Evolutionary conservation across 1,140 invertebrate species (phyloP), one percentile per base, ranked within the genome.

Genomic region (Tribolium madens): DNA sequence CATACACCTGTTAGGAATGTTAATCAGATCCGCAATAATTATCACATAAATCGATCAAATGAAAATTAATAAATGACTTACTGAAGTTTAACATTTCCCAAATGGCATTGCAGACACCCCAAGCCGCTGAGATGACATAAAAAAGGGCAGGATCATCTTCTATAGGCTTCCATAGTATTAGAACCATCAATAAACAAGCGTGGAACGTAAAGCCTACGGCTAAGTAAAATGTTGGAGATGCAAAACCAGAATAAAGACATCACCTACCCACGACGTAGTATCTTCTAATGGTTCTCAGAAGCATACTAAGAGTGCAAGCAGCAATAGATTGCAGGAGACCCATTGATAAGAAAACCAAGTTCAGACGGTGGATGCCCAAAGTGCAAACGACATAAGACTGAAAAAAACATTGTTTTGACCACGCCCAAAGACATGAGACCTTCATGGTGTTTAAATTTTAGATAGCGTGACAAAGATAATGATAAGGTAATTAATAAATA

Each of bases 101-200:
- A 26, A 93, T 89, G 6, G 91, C 91, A 50, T 92, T 91, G 81
- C 92, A 93, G 5, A 92, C 91, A n/a, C 92, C 92, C 92, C 92
- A 93, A 0, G 91, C 91, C 0, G 92, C 91, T 1, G 91, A 90
- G 73, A 92, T 92, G 3, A 93, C 91, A 12, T 92, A 91, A 14
- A 92, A 91, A 15, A 93, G 84, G 5, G 91, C 89, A 78, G 91
- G 83, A 85, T 92, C 88, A 81, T 90, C 86, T 71, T 90, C 84
- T 36, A 91, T 84, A 47, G 89, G 91, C 84, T 91, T 85, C 91
- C 91, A 92, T 13, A 90, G 83, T 9, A 91, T 84, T 69, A 92
- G 84, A 1, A 92, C 91, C 77, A 93, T 86, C 26, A 93, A 79
- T 2, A 93, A 86, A 77, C 91, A 92, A 0, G 89, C 88, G 80